These are phyloP conservation scores for Prunella strophiata DNA, from an alignment of 2,797 vertebrate genomes.

Conservation along the genomic window DNA sequence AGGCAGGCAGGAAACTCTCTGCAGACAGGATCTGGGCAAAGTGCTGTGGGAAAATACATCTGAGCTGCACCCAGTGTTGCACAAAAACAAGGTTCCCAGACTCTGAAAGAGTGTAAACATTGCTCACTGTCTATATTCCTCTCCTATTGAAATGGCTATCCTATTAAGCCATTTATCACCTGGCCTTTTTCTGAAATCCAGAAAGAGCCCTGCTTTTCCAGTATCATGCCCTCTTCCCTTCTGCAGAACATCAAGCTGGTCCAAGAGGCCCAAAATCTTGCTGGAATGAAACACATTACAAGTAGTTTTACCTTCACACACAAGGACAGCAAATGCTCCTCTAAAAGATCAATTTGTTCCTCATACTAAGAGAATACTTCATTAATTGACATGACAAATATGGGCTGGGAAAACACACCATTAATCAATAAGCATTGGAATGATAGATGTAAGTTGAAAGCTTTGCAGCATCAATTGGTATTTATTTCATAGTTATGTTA, in stretches of 20 bases:
- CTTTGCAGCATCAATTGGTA: background rate
- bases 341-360: background rate
- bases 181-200: background rate
- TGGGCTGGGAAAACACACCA: background rate
- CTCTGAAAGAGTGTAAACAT: background rate
- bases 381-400: conserved; percentile 1
- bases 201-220: background rate
- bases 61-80: background rate
- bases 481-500: background rate
- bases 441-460: background rate
- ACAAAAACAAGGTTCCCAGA: background rate
- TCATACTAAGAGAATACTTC: background rate
- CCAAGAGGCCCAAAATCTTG: background rate
- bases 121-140: background rate
- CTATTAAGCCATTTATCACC: background rate
- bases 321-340: background rate
- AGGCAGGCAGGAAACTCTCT: background rate
- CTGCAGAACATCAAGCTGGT: background rate
- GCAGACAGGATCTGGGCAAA: background rate
- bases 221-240: background rate
- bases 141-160: background rate
- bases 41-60: background rate
- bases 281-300: background rate
- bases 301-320: background rate
- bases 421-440: conserved; percentile 11